Percentiles rank a stretch among this genome's conserved stretches.
phyloP scores from a whole-genome alignment of 1,140 invertebrate genomes.

The Pogonus chalceus region DNA sequence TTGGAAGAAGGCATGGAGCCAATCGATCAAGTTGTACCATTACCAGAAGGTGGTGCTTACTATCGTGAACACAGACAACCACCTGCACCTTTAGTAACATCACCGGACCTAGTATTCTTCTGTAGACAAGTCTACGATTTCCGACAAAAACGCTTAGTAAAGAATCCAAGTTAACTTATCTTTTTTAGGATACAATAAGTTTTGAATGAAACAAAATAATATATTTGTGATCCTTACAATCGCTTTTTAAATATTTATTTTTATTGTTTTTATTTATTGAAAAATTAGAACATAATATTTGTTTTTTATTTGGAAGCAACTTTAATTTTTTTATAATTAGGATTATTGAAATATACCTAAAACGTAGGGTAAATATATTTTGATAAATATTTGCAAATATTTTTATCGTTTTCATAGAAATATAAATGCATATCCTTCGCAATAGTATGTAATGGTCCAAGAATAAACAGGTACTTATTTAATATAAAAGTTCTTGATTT shows the following conservation, averaged over 20 bases:
- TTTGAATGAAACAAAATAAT: neutral
- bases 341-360: neutral
- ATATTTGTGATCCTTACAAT: conserved; percentile 6
- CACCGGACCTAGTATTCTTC: conserved; percentile 82
- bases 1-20: conserved; percentile 49
- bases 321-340: too few species aligned
- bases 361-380: too few species aligned
- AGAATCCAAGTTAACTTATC: conserved; percentile 50
- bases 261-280: conserved; percentile 13
- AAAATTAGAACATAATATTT: conserved; percentile 8
- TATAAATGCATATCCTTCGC: neutral
- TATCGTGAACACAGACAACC: conserved; percentile 46
- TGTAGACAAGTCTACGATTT: conserved; percentile 92
- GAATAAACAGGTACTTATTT: too few species aligned
- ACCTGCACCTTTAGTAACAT: conserved; percentile 59
- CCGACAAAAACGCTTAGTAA: conserved; percentile 68
- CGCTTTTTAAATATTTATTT: conserved; percentile 9
- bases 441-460: neutral
- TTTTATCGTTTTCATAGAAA: neutral
- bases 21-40: conserved; percentile 47
- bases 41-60: conserved; percentile 40
- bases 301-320: too few species aligned
- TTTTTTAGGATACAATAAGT: conserved; percentile 3
- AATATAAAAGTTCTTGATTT: too few species aligned
- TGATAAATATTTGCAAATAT: too few species aligned